A percentile compares a stretch with the other conserved stretches of the same genome.
These are phyloP conservation scores for Adrianichthys oophorus DNA, from an alignment of 2,797 vertebrate species.

Conservation along the genomic window DNA sequence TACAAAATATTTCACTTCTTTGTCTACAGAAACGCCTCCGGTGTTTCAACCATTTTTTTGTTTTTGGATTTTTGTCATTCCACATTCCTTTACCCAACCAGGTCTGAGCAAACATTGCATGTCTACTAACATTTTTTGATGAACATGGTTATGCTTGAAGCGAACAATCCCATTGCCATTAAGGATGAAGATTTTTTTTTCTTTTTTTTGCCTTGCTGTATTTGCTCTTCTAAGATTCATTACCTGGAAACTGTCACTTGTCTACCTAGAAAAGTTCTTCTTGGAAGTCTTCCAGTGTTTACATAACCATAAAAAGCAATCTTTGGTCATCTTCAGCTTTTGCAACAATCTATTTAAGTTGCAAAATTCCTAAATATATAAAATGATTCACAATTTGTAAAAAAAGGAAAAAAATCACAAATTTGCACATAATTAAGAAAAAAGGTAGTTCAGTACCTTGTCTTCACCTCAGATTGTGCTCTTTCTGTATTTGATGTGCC, in stretches of 20 bases:
- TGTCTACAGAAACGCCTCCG: background rate
- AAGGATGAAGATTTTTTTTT: no score
- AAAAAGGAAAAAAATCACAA: background rate
- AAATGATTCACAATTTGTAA: background rate
- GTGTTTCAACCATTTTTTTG: background rate
- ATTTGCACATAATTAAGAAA: background rate
- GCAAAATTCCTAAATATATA: background rate
- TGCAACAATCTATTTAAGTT: no score
- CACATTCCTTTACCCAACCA: background rate
- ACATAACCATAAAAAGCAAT: no score
- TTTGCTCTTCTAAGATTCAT: no score
- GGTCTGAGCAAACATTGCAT: background rate
- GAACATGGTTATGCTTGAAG: no score
- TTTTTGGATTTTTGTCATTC: background rate
- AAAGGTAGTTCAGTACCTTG: slow-evolving; percentile 31
- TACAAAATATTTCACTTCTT: background rate
- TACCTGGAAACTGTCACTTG: no score
- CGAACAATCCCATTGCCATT: no score
- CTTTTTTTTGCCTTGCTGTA: no score
- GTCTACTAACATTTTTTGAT: background rate
- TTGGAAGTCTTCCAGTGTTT: no score
- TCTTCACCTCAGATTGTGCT: slow-evolving; percentile 23
- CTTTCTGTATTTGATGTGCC: background rate
- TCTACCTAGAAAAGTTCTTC: no score
- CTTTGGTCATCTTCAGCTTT: no score